A percentile compares a stretch with the other conserved stretches of the same genome.
phyloP scores from a whole-genome alignment of 2,797 vertebrate genomes.

The Synaphobranchus kaupii region DNA sequence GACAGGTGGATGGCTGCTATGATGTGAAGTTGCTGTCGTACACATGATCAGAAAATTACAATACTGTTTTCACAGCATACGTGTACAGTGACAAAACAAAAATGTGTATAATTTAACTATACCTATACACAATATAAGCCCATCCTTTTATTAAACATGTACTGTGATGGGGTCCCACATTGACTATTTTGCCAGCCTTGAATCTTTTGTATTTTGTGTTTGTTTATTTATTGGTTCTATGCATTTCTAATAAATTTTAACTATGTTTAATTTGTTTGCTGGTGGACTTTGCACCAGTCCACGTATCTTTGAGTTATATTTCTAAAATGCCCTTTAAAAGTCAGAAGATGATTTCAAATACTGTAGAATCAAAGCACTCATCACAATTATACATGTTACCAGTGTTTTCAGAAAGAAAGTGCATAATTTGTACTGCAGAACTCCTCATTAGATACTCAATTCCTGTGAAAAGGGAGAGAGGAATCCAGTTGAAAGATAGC shows the following conservation, averaged over 20 bases:
- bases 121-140: not conserved
- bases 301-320: not conserved
- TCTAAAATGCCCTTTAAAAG: not conserved
- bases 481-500: too few relatives aligned
- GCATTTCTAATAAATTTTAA: not conserved
- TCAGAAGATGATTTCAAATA: not conserved
- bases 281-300: not conserved
- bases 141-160: not conserved
- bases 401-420: not conserved
- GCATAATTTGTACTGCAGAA: not conserved
- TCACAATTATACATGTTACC: not conserved
- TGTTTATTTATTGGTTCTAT: not conserved
- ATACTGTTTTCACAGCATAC: not conserved
- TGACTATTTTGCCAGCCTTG: not conserved
- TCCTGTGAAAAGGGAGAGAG: not conserved
- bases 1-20: constrained; percentile 91
- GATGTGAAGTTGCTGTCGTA: constrained; percentile 89
- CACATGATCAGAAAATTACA: constrained; percentile 57
- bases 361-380: not conserved
- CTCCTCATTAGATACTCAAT: not conserved
- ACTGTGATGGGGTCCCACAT: not conserved
- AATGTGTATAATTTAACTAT: not conserved
- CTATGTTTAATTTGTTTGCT: not conserved
- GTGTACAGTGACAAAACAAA: not conserved
- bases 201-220: not conserved